Percentiles rank a stretch among this genome's conserved stretches.
Evolutionary conservation across 37 sponge, comb jelly and placozoan genomes (phyloP).

Genomic region (Ephydatia muelleri): DNA sequence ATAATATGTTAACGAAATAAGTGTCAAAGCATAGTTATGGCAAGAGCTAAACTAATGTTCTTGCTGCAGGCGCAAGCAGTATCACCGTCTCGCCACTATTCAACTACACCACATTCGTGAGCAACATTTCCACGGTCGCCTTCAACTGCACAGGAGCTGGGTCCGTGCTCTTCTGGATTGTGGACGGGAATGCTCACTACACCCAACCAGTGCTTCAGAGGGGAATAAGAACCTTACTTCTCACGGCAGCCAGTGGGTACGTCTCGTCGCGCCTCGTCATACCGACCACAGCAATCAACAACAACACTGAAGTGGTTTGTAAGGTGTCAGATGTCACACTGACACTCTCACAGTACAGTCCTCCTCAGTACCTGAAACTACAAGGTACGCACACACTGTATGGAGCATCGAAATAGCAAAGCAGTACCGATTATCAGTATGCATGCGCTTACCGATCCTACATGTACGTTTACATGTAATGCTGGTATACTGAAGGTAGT

Average conservation of each 20-base stretch:
- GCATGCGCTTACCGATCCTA: no score
- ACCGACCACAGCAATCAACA: neutral
- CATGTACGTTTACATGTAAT: no score
- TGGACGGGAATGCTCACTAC: neutral
- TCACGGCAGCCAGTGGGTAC: neutral
- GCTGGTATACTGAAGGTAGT: no score
- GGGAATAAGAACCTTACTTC: neutral
- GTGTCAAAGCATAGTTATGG: no score
- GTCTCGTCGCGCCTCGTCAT: neutral
- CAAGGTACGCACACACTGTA: no score
- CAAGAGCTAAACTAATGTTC: no score
- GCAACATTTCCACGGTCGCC: neutral
- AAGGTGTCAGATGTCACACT: neutral
- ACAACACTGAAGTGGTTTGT: neutral
- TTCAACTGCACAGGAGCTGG: neutral
- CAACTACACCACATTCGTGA: neutral
- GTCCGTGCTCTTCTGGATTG: neutral
- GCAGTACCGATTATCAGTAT: no score
- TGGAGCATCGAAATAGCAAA: no score
- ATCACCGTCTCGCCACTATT: no score
- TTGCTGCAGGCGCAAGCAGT: no score
- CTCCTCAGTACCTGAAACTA: neutral
- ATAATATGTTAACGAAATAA: no score
- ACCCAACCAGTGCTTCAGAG: neutral
- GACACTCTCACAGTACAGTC: neutral